Conservation (phyloP, 2,113 vertebrate genomes). For the Heliornis fulica region DNA sequence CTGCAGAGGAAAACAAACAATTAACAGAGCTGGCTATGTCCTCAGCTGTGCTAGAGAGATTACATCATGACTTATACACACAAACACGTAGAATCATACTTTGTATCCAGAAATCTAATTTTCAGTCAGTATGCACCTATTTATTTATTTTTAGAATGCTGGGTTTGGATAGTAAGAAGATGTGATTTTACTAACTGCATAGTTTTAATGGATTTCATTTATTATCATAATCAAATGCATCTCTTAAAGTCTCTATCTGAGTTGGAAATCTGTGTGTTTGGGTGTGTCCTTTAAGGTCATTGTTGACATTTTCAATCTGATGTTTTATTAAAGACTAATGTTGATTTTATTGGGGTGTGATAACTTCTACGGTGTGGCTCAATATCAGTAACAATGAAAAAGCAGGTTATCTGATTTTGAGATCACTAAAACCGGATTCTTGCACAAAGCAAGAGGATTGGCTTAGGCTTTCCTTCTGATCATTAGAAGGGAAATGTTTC, state of each 20-base stretch:
- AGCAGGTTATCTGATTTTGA: neutral
- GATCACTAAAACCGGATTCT: neutral
- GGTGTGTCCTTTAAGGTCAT: neutral
- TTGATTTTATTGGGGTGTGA: neutral
- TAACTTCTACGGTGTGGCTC: neutral
- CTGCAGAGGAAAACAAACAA: neutral
- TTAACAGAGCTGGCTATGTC: neutral
- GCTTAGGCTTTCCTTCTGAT: neutral
- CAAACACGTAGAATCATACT: neutral
- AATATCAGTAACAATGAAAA: neutral
- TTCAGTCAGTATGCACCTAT: neutral
- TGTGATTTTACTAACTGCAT: neutral
- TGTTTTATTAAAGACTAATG: neutral
- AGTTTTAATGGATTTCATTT: neutral
- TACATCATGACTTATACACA: neutral
- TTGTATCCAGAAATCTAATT: neutral
- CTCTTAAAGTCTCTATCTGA: neutral
- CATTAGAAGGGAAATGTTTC: neutral
- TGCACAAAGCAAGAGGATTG: neutral
- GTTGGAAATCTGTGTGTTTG: neutral
- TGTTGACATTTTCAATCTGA: neutral
- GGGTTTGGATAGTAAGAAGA: neutral
- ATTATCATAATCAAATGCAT: neutral
- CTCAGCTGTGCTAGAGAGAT: neutral
- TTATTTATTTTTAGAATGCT: neutral